Evolutionary conservation across 2,797 vertebrate species (phyloP).

Genomic region (Cryptoblepharus egeriae): DNA sequence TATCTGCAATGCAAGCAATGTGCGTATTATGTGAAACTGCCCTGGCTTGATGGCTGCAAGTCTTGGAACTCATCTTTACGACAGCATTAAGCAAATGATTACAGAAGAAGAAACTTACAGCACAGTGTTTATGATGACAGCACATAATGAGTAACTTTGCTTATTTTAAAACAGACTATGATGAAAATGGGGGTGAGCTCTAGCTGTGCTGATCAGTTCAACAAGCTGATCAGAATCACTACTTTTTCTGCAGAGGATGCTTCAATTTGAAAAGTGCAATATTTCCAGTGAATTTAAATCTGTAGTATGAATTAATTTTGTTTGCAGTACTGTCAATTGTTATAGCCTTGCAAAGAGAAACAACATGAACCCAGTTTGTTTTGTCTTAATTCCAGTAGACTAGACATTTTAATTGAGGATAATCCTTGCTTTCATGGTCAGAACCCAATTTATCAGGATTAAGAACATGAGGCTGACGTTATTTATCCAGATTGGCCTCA

Average conservation of each 20-base stretch:
- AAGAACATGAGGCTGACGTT: conserved; percentile 20
- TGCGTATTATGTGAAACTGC: background rate
- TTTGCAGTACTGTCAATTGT: background rate
- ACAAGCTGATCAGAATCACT: background rate
- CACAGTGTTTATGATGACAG: background rate
- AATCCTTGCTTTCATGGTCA: conserved; percentile 23
- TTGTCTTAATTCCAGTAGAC: conserved; percentile 41
- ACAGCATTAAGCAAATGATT: background rate
- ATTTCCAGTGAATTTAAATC: background rate
- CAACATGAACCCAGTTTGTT: background rate
- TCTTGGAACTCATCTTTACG: background rate
- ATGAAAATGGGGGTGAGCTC: background rate
- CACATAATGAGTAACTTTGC: background rate
- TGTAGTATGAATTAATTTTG: background rate
- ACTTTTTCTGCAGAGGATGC: background rate
- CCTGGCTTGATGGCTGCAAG: background rate
- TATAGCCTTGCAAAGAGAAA: conserved; percentile 30
- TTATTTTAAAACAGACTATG: background rate
- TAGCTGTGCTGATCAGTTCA: background rate
- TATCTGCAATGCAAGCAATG: background rate
- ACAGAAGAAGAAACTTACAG: background rate
- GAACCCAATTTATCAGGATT: conserved; percentile 34
- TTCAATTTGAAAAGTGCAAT: background rate
- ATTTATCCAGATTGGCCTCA: conserved; percentile 29
- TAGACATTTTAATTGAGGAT: conserved; percentile 20